Evolutionary conservation across 2,113 vertebrate species (phyloP).

Genomic region (Danionella cerebrum): DNA sequence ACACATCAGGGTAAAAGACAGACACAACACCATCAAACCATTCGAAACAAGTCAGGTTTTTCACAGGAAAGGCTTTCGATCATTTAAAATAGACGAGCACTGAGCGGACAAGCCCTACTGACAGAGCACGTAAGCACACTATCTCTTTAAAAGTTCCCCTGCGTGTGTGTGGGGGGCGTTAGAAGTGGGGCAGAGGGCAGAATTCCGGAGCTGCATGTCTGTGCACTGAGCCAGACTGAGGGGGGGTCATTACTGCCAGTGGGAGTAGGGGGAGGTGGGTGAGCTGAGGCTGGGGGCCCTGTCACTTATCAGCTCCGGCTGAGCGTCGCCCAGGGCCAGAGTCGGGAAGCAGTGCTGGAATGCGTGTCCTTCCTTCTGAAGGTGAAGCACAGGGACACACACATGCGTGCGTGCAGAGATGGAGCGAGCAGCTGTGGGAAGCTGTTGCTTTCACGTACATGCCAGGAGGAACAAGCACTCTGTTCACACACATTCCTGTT

Average conservation of each 20-base stretch:
- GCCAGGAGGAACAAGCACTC: conserved; percentile 20
- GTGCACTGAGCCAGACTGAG: conserved; percentile 54
- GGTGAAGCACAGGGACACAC: conserved; percentile 58
- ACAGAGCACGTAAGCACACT: no score
- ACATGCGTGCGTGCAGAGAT: conserved; percentile 21
- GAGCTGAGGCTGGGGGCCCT: conserved; percentile 62
- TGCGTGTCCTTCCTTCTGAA: conserved; percentile 72
- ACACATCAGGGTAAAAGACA: no score
- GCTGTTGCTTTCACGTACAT: conserved; percentile 29
- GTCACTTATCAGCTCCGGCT: conserved; percentile 74
- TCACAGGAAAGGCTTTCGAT: no score
- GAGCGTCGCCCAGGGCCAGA: conserved; percentile 71
- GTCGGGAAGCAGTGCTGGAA: conserved; percentile 65
- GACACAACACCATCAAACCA: no score
- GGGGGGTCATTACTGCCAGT: conserved; percentile 49
- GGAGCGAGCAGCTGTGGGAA: conserved; percentile 40
- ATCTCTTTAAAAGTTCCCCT: conserved; percentile 65
- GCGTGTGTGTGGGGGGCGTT: conserved; percentile 36
- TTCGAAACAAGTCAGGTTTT: no score
- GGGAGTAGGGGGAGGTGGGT: conserved; percentile 2
- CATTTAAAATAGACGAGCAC: no score
- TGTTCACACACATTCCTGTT: conserved; percentile 31
- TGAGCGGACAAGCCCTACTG: no score
- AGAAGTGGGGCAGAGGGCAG: conserved; percentile 70
- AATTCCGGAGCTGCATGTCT: conserved; percentile 66